Evolutionary conservation across 2,797 vertebrate genomes (phyloP).

Genomic region (Myripristis jacobus): DNA sequence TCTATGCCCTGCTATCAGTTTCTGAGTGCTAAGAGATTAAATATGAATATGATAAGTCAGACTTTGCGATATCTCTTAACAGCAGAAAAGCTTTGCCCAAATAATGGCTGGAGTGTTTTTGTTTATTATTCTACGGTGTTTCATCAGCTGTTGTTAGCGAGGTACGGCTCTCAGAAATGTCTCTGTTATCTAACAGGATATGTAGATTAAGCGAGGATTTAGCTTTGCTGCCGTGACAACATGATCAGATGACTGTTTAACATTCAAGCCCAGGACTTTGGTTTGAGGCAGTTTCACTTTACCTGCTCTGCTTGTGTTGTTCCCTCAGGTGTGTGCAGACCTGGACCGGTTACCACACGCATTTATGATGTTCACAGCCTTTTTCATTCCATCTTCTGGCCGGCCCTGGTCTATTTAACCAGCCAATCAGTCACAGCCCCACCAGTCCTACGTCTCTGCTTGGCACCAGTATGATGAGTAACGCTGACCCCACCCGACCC

Average conservation of each 20-base stretch:
- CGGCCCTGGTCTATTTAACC: conserved; percentile 27
- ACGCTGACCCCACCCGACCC: conserved; percentile 69
- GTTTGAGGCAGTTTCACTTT: conserved; percentile 12
- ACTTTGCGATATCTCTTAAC: background rate
- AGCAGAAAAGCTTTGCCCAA: background rate
- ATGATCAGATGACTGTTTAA: background rate
- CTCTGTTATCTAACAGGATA: background rate
- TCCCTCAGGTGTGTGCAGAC: conserved; percentile 52
- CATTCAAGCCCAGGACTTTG: background rate
- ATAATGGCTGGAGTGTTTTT: background rate
- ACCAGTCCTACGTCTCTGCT: conserved; percentile 31
- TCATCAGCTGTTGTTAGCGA: background rate
- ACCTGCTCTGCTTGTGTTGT: conserved; percentile 33
- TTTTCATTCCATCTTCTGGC: conserved; percentile 41
- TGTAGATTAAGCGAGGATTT: background rate
- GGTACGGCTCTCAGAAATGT: background rate
- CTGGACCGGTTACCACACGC: conserved; percentile 37
- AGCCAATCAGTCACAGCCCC: conserved; percentile 6
- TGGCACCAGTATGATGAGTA: conserved; percentile 79
- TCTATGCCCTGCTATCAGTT: background rate
- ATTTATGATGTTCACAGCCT: conserved; percentile 47
- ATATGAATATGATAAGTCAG: no score
- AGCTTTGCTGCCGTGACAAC: background rate
- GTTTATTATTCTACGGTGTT: background rate
- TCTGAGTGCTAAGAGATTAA: background rate